phyloP scores from a whole-genome alignment of 2,113 vertebrate genomes.

The Anguilla japonica region DNA sequence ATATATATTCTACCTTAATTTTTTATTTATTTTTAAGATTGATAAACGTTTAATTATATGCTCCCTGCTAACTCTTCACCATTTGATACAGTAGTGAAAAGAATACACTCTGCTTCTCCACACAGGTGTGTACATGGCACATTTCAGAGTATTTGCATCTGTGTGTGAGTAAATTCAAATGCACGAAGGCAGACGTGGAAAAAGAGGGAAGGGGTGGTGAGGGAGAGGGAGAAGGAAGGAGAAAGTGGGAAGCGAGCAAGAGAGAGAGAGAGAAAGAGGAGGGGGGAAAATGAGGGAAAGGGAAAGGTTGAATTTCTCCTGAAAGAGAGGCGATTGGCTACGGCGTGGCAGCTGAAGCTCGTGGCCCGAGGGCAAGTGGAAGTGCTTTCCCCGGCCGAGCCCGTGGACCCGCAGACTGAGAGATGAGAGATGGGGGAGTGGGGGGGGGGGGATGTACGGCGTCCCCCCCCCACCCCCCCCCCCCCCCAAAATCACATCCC shows the following conservation, averaged over 20 bases:
- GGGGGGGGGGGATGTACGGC: conserved; percentile 47
- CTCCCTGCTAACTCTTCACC: too few relatives aligned
- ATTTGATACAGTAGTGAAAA: background rate
- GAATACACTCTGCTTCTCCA: background rate
- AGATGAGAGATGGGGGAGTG: background rate
- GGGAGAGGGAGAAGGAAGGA: background rate
- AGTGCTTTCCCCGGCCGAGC: conserved; percentile 21
- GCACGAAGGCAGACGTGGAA: conserved; percentile 21
- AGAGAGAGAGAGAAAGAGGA: background rate
- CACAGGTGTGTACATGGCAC: background rate
- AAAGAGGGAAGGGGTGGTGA: background rate
- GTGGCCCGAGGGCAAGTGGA: conserved; percentile 28
- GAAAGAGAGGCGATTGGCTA: conserved; percentile 32
- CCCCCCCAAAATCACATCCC: conserved; percentile 80
- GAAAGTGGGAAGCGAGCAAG: background rate
- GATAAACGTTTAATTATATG: background rate
- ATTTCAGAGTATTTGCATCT: conserved; percentile 27
- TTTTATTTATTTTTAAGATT: background rate
- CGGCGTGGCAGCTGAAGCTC: conserved; percentile 9
- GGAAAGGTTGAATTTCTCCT: conserved; percentile 32
- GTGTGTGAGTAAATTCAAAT: conserved; percentile 38
- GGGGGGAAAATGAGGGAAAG: background rate
- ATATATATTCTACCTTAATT: too few relatives aligned
- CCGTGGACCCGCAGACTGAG: background rate
- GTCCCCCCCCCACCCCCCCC: conserved; percentile 60